Evolutionary conservation across 2,113 vertebrate species (phyloP).

Genomic region (Pedetes capensis): DNA sequence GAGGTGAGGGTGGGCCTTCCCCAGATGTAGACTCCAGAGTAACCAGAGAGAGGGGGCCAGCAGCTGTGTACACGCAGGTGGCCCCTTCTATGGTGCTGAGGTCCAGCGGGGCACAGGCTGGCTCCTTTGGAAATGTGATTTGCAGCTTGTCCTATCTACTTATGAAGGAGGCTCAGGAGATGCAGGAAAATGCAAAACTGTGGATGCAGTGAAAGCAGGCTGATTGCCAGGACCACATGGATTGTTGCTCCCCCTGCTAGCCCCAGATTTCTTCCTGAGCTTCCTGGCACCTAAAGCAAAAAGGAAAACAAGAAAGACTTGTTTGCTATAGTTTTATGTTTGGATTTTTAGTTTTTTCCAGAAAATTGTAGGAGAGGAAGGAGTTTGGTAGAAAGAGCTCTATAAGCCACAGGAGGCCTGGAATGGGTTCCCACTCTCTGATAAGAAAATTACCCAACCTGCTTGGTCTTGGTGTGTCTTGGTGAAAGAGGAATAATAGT

Average conservation of each 20-base stretch:
- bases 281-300: background rate
- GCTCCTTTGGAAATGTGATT: background rate
- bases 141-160: background rate
- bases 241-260: fast-evolving
- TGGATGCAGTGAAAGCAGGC: background rate
- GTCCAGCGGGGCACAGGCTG: background rate
- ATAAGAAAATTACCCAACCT: background rate
- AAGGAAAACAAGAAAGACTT: background rate
- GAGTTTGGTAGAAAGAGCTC: background rate
- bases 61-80: fast-evolving
- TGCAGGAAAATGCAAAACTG: background rate
- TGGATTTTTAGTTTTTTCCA: background rate
- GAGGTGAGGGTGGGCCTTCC: background rate
- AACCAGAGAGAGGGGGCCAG: background rate
- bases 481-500: too few species aligned
- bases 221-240: fast-evolving
- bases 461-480: background rate
- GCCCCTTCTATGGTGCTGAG: fast-evolving
- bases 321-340: background rate
- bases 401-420: fast-evolving
- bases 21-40: background rate
- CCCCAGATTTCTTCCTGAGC: background rate
- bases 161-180: background rate
- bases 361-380: background rate
- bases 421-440: background rate